Base-by-base conservation (phyloP, 2,113 vertebrate species). In the Peromyscus californicus region DNA sequence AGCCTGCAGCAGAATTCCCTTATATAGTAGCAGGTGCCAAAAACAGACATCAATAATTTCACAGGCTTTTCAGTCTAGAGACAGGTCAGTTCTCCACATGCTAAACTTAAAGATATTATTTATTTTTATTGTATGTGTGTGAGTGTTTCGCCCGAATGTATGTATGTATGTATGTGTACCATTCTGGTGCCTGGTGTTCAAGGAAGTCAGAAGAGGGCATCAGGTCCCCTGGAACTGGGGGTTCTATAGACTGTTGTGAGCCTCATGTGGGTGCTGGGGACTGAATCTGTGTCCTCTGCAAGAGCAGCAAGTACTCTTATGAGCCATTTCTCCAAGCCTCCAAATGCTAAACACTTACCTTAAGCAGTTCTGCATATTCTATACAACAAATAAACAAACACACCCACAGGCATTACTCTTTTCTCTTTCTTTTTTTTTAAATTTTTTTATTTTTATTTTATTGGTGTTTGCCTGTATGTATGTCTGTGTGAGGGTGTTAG, bases 1-100 rank as follows among this genome's bases (percentile, higher is more conserved):
- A 91, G 51, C 4, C 17, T 85, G n/a, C 33, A 88, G 79, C 59
- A 95, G 12, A 89, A 95, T 54, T 61, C 88, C 22, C 67, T 54
- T 87, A 63, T 51, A 59, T 17, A 59, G 69, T 67, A 95, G 79
- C 84, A 94, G 45, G 3, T 97, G 92, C 36, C 78, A 97, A 59
- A 93, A 93, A 76, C 3, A 95, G 59, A 48, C 69, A 97, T 54
- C 21, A 85, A 17, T 67, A 90, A 76, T 89, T 93, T 91, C n/a
- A 92, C 1, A 96, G 54, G 15, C 31, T 59, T 93, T 83, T 96
- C 63, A 85, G 76, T n/a, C 24, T 75, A 45, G 65, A 69, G n/a
- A 89, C 24, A 91, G 51, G 36, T 31, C 70, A 75, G 11, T 33
- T 94, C 21, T 61, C 36, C 6, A 95, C 80, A 94, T 31, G 15